These are phyloP conservation scores for Rafetus swinhoei DNA, from an alignment of 2,113 vertebrate genomes.

Conservation along the genomic window DNA sequence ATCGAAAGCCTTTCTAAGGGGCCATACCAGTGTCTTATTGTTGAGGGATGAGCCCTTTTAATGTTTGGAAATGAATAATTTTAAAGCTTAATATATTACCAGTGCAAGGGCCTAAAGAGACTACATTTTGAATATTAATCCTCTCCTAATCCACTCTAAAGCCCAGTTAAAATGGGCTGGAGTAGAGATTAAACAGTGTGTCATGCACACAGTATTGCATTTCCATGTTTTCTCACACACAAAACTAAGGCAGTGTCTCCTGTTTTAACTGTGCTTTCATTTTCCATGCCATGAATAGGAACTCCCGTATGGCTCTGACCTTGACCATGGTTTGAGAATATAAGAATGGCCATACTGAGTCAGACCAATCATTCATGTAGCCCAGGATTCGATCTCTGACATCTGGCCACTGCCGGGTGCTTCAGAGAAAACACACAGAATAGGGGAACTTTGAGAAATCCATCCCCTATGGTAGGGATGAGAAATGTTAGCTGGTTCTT, in stretches of 20 bases:
- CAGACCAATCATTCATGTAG: not conserved
- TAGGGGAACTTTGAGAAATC: not conserved
- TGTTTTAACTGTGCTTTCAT: conserved; percentile 30
- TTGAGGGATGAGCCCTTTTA: not conserved
- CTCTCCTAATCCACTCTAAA: not conserved
- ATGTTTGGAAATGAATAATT: conserved; percentile 13
- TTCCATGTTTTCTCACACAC: not conserved
- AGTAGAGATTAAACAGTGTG: not conserved
- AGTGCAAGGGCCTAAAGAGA: not conserved
- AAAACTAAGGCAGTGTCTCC: conserved; percentile 24
- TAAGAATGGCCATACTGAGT: not conserved
- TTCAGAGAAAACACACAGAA: not conserved
- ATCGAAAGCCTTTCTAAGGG: not conserved
- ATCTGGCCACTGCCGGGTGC: not conserved
- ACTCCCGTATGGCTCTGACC: not conserved
- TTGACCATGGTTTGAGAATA: not conserved
- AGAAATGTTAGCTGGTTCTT: too few relatives aligned
- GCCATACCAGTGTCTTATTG: not conserved
- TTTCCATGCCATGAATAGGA: not conserved
- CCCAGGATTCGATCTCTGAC: not conserved
- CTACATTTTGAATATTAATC: conserved; percentile 17
- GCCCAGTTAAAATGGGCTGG: not conserved
- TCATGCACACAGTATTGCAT: not conserved
- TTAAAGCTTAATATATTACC: not conserved
- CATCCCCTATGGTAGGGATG: not conserved